Evolutionary conservation across 2,888 invertebrate species (phyloP), one percentile per base, ranked within the genome.

Genomic region (Onchidella celtica): DNA sequence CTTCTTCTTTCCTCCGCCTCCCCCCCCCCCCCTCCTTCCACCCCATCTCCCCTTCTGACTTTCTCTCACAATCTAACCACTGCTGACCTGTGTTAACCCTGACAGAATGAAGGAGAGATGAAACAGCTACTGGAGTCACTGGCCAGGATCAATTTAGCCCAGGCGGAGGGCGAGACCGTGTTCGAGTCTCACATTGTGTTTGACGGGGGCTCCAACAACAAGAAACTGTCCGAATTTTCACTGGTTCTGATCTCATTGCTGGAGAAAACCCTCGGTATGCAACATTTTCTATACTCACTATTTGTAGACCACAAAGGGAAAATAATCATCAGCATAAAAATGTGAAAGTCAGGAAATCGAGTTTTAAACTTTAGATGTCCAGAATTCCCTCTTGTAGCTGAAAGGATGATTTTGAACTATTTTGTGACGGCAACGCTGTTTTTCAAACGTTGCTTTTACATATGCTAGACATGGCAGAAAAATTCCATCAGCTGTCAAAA

Each of bases 111-210:
- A 36, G 85, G 87, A 4, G 92, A 92, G 80, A 91, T 91, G 92
- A 81, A 85, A 59, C 91, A 91, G 73, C 83, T 92, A 21, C 83
- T 92, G 61, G 85, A 89, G 77, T 91, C 91, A 6, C 85, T 91
- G 14, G 83, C 84, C 17, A 81, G 84, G 1, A 84, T 92, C 21
- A 91, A 90, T 81, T 24, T 77, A 0, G 91, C 91, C 4, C 88
- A 89, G 72, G 85, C 84, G n/a, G 73, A 83, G 1, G 85, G 88
- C 11, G 77, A 85, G n/a, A 83, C 87, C 24, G 86, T 87, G 74
- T 91, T 91, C 83, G 89, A 91, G 84, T 87, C 92, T 2, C 92
- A 92, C 79, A 85, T 92, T 57, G 89, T 91, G 78, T 89, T 91
- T 65, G 92, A 92, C 79, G 90, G 90, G 0, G 92, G 90, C 2